Base-by-base conservation (phyloP, 2,888 invertebrate genomes). In the Heteromyza rotundicornis region DNA sequence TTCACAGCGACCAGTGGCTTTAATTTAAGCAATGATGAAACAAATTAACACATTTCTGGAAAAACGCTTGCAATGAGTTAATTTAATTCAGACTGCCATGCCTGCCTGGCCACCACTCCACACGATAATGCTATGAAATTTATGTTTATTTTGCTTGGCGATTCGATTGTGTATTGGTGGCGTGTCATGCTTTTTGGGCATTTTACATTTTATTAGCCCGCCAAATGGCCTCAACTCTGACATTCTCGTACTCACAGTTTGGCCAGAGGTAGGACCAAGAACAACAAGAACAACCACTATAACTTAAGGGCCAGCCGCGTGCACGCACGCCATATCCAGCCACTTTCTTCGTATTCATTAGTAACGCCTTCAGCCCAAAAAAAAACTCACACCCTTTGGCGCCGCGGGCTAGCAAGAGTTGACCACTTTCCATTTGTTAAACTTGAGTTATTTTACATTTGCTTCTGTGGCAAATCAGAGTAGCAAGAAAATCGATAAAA, bases 331-430 rank as follows among this genome's bases (percentile, higher is more conserved):
- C 7, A n/a, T 51, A 14, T 17, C 50, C 27, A 27, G 20, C 14
- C 27, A 59, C 19, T 49, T 64, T 59, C 65, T 59, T 27, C 59
- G 63, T 62, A 65, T 60, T 65, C 75, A 72, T 74, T 72, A 72
- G 75, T 68, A 68, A 76, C 74, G 75, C 72, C 71, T 69, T 64
- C 72, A 73, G 68, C 69, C n/a, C n/a, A n/a, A n/a, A n/a, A n/a
- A 63, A 59, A 65, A 63, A n/a, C n/a, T n/a, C n/a, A 40, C 40
- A 12, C 3, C 40, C 40, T n/a, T 40, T 7, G n/a, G 10, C n/a
- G n/a, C n/a, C n/a, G n/a, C 40, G 8, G 47, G 47, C 8, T 47
- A 19, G 14, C 2, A 3, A 47, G 19, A 3, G 8, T 47, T 47
- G 47, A 47, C 47, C 20, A 47, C 14, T 47, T 47, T 19, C 7